Conservation (phyloP, 2,113 vertebrate species). For the Cichladusa arquata region DNA sequence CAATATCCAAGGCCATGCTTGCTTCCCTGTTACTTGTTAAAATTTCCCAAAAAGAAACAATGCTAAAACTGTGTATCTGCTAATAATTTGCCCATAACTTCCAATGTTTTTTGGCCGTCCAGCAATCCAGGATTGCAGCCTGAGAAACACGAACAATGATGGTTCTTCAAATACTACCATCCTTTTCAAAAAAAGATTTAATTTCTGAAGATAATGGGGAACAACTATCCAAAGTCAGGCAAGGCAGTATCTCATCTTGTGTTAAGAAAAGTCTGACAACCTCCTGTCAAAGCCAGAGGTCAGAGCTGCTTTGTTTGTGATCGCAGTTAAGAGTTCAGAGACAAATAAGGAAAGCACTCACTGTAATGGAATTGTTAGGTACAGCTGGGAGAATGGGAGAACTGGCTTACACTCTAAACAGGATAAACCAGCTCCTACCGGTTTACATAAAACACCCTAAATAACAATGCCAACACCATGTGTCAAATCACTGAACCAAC, state of each 20-base stretch:
- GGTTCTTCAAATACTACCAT: not conserved
- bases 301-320: not conserved
- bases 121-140: not conserved
- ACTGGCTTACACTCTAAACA: slow-evolving; percentile 2
- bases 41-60: not conserved
- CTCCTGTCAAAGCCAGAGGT: not conserved
- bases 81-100: not conserved
- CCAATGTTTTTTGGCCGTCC: not conserved
- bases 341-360: not conserved
- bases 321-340: not conserved
- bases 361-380: not conserved
- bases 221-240: not conserved
- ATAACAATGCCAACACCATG: not conserved
- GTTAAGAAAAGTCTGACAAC: not conserved
- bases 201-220: not conserved
- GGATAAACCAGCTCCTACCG: slow-evolving; percentile 43
- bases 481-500: slow-evolving; percentile 20
- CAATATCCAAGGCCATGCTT: not conserved
- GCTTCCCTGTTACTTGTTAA: not conserved
- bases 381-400: not conserved
- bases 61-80: not conserved
- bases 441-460: slow-evolving; percentile 16
- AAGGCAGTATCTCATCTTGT: not conserved
- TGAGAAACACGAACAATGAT: not conserved
- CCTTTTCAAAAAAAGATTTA: not conserved